Evolutionary conservation across 2,797 vertebrate genomes (phyloP).

Genomic region (Rhincodon typus): DNA sequence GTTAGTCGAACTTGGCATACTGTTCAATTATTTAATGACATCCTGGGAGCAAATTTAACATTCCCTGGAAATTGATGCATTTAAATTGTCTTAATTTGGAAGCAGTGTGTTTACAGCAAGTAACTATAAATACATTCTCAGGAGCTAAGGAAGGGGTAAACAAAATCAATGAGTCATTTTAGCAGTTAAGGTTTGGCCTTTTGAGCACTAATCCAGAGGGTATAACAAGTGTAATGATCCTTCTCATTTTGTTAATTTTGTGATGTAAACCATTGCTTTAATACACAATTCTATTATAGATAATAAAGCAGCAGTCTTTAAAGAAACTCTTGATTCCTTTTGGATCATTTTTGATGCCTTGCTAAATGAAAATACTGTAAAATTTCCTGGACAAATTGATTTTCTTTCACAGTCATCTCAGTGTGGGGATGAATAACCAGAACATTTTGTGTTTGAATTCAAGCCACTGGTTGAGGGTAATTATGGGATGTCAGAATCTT

Average conservation of each 20-base stretch:
- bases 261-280: neutral
- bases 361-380: neutral
- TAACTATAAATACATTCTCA: constrained; percentile 8
- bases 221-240: neutral
- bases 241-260: neutral
- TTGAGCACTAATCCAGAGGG: neutral
- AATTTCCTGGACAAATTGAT: neutral
- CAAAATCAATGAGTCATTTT: constrained; percentile 23
- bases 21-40: constrained; percentile 35
- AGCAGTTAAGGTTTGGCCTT: neutral
- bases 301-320: neutral
- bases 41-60: constrained; percentile 26
- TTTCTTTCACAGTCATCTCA: neutral
- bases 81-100: constrained; percentile 37
- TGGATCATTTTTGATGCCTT: neutral
- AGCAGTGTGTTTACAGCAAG: constrained; percentile 26
- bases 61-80: constrained; percentile 35
- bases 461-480: neutral
- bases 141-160: neutral
- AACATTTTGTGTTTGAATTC: neutral
- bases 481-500: neutral
- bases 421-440: neutral
- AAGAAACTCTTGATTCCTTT: neutral
- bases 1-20: constrained; percentile 7
- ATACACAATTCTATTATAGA: neutral